Evolutionary conservation across 2,113 vertebrate species (phyloP).

Genomic region (Opisthocomus hoazin): DNA sequence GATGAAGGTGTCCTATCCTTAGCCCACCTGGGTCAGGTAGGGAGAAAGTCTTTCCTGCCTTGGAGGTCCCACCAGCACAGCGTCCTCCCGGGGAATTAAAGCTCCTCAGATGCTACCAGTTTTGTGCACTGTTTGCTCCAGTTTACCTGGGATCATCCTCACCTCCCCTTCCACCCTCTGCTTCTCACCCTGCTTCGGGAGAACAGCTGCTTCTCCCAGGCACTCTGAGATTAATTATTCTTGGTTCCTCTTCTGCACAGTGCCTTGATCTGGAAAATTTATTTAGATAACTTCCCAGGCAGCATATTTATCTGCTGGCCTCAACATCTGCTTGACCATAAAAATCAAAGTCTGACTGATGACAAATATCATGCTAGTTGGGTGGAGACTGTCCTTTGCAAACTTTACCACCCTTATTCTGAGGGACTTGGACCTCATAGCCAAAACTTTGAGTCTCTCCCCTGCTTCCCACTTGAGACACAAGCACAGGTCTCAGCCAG

Average conservation of each 20-base stretch:
- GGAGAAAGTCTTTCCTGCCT: background rate
- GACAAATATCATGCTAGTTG: background rate
- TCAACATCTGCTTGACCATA: background rate
- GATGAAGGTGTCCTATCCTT: background rate
- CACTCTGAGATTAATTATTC: background rate
- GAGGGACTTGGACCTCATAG: background rate
- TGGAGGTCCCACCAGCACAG: background rate
- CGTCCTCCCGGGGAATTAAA: background rate
- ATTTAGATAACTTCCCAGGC: slow-evolving; percentile 4
- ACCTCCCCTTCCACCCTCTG: background rate
- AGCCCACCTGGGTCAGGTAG: background rate
- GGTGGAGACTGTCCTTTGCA: background rate
- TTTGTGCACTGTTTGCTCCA: background rate
- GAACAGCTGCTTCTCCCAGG: background rate
- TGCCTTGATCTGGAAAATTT: slow-evolving; percentile 12
- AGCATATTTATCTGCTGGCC: background rate
- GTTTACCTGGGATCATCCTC: background rate
- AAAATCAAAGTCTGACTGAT: background rate
- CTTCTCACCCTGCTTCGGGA: background rate
- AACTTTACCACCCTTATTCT: background rate
- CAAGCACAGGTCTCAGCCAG: background rate
- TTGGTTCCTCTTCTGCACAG: background rate
- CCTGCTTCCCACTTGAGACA: background rate
- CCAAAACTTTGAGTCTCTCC: background rate
- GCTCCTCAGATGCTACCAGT: accelerated